Percentiles rank a stretch among this genome's conserved stretches.
Evolutionary conservation across 2,888 invertebrate species (phyloP).

Genomic region (Eulithis prunata): DNA sequence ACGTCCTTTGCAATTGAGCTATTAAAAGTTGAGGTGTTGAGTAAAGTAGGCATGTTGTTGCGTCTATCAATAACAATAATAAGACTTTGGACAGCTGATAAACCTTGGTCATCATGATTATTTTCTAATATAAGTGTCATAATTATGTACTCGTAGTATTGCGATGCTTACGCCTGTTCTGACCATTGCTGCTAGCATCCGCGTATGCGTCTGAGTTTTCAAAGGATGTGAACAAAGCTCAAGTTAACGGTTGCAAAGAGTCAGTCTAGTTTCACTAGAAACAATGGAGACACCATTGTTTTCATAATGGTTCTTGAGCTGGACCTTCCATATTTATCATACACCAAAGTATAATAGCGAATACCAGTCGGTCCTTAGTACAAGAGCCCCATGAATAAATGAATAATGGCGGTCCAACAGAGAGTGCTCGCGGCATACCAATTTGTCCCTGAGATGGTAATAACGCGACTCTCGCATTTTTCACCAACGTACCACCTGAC

Average conservation of each 20-base stretch:
- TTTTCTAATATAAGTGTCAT: no score
- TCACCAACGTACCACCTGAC: slow-evolving; percentile 64
- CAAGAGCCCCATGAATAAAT: slow-evolving; percentile 78
- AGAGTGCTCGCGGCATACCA: slow-evolving; percentile 76
- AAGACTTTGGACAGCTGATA: no score
- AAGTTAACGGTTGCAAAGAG: slow-evolving; percentile 28
- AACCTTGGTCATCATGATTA: background rate
- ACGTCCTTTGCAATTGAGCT: slow-evolving; percentile 3
- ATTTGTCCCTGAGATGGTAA: slow-evolving; percentile 76
- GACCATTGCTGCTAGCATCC: background rate
- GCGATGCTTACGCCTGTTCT: no score
- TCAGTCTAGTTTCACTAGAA: slow-evolving; percentile 29
- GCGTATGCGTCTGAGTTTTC: background rate
- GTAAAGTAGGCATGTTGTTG: no score
- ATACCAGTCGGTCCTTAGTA: slow-evolving; percentile 61
- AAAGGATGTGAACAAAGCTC: slow-evolving; percentile 27
- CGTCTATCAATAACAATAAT: no score
- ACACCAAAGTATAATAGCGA: slow-evolving; percentile 55
- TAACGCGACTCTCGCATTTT: slow-evolving; percentile 75
- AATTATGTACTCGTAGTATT: no score
- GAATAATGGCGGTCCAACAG: slow-evolving; percentile 76
- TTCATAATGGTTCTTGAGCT: slow-evolving; percentile 40
- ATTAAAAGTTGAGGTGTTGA: slow-evolving; percentile 6
- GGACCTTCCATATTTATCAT: slow-evolving; percentile 42
- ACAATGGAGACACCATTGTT: slow-evolving; percentile 36